Evolutionary conservation across 2,888 invertebrate genomes (phyloP).

Genomic region (Neria commutata): DNA sequence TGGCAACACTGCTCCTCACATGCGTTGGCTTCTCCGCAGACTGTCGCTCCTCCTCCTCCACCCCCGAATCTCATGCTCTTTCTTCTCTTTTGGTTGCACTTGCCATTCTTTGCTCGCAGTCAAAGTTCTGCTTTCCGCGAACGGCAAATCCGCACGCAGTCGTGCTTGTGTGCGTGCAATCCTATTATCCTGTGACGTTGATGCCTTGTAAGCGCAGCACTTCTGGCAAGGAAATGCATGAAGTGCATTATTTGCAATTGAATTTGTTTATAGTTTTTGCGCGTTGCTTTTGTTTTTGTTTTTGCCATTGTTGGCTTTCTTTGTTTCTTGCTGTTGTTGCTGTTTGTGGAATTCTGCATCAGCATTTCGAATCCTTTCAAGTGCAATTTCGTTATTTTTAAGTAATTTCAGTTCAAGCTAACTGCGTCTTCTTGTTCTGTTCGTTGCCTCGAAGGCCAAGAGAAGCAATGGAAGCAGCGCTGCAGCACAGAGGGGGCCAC

Average conservation of each 20-base stretch:
- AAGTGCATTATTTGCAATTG: constrained; percentile 56
- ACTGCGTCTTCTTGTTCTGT: constrained; percentile 8
- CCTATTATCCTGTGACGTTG: constrained; percentile 17
- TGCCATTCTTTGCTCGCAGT: no score
- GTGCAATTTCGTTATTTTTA: constrained; percentile 42
- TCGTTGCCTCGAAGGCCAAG: neutral
- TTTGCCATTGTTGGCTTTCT: neutral
- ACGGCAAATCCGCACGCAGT: constrained; percentile 44
- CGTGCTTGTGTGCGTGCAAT: constrained; percentile 36
- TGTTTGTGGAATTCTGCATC: neutral
- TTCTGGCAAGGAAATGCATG: constrained; percentile 30
- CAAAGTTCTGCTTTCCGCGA: constrained; percentile 18
- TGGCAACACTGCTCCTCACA: no score
- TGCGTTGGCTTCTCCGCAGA: no score
- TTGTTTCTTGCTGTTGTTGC: constrained; percentile 6
- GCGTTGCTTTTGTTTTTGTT: constrained; percentile 1
- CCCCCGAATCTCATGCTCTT: neutral
- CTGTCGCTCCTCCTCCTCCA: neutral
- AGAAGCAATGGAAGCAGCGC: neutral
- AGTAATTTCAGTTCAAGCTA: constrained; percentile 17
- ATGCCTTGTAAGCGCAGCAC: constrained; percentile 18
- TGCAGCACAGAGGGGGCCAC: no score
- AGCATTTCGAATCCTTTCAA: constrained; percentile 35
- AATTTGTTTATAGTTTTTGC: constrained; percentile 40
- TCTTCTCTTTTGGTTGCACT: neutral